Evolutionary conservation across 2,888 invertebrate genomes (phyloP), one percentile per base, ranked within the genome.

Genomic region (Lacanobia wlatinum): DNA sequence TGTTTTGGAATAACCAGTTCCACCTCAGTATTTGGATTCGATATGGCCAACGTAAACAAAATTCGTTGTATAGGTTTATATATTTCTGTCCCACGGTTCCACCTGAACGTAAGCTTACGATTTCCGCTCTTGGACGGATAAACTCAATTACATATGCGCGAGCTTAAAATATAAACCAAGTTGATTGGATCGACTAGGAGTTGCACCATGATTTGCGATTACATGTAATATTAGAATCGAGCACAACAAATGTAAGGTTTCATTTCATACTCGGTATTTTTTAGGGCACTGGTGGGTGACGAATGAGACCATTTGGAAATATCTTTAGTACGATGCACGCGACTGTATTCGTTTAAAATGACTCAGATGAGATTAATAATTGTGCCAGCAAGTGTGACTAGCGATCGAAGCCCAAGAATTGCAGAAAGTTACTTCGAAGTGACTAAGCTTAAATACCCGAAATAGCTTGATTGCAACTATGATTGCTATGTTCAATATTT

Each of bases 291-390:
- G 73, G 83, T 83, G 83, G 53, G 34, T 55, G 59, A 86, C 81
- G 78, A 80, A 82, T 82, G 74, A 67, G 71, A 87, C 50, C 80
- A 86, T 79, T 84, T 79, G 4, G 76, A 84, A 83, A 80, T 89
- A 87, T 83, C 79, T 87, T 72, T 75, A 82, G 78, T 80, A 76
- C 53, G 73, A 60, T 71, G 75, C 72, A 73, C 52, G 72, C 53
- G 76, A 73, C 65, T 82, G 64, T 72, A 76, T 79, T 81, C 68
- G 73, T 63, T 63, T 70, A 74, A 82, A 77, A 82, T 83, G 80
- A 83, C 70, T 84, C 84, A 83, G 64, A 64, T 70, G 53, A 75
- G 58, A 76, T 82, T 83, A 48, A 48, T 18, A 73, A 82, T 83
- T 78, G 73, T 78, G 76, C 64, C 64, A 80, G 66, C 60, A 56